A percentile compares a stretch with the other conserved stretches of the same genome.
These are phyloP conservation scores for Monoplex corrugatus DNA, from an alignment of 2,888 invertebrate species.

Conservation along the genomic window DNA sequence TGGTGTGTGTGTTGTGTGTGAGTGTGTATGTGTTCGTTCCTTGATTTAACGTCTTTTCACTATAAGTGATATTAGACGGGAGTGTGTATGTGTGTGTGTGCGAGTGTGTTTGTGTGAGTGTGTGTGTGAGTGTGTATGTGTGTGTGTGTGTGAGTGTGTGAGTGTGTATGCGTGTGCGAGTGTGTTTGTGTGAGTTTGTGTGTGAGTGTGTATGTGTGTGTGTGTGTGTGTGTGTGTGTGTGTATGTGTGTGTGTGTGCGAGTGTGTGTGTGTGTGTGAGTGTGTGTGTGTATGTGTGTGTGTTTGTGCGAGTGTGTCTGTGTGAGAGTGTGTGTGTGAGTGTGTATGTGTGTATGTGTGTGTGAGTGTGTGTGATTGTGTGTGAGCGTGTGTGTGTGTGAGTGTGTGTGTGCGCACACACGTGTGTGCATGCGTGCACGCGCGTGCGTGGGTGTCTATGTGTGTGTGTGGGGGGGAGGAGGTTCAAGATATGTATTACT, in stretches of 20 bases:
- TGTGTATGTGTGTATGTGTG: background rate
- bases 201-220: constrained; percentile 20
- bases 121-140: background rate
- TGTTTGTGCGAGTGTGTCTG: background rate
- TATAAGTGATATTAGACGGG: background rate
- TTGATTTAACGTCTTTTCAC: no score
- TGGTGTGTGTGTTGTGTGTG: background rate
- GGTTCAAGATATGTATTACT: no score
- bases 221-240: constrained; percentile 22
- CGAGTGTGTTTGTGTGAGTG: constrained; percentile 15
- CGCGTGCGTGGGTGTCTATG: constrained; percentile 16
- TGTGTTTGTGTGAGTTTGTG: constrained; percentile 1
- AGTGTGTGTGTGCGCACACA: no score
- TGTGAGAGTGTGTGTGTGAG: background rate
- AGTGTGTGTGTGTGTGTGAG: background rate
- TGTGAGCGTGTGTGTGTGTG: background rate
- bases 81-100: constrained; percentile 17
- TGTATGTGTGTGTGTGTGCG: constrained; percentile 13
- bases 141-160: background rate
- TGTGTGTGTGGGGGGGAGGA: background rate
- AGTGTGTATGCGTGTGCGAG: background rate
- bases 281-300: constrained; percentile 14
- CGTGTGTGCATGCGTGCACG: background rate
- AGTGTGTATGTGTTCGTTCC: no score
- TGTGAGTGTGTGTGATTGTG: background rate